Evolutionary conservation across 1,140 invertebrate genomes (phyloP), one percentile per base, ranked within the genome.

Genomic region (Anthonomus grandis): DNA sequence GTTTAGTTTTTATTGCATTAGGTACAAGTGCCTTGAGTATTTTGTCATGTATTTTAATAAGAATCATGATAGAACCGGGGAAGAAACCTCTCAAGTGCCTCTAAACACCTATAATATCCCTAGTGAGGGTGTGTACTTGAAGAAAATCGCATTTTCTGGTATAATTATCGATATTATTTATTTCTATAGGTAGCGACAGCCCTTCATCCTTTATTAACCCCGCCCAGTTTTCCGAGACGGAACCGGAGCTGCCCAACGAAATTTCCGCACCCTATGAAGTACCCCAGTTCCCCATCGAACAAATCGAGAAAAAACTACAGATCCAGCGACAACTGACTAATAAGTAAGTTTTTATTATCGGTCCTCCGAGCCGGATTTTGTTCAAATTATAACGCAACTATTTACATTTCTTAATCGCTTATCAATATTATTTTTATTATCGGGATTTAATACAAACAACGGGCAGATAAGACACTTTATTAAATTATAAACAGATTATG

Each of bases 261-360:
- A 87, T 95, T 59, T 94, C 91, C 12, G 91, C 92, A 6, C 91
- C 93, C 0, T 97, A 95, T 71, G 93, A 97, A 76, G 89, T 97
- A 12, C 92, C 93, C 0, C 91, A 96, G 74, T 97, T 96, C 75
- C 95, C 95, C 0, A 98, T 98, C 65, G 94, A 97, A 73, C 91
- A 96, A 70, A 92, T 93, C 50, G 93, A 97, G 75, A 93, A 91
- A 75, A 94, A 95, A 68, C 78, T 93, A 6, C 85, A 91, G 25
- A 88, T 95, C 53, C 93, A 96, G 69, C 78, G 92, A n/a, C 91
- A 95, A 69, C 78, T 96, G 2, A 94, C 90, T 69, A 84, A 85
- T 56, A 91, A 88, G 90, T 94, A 78, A 83, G 84, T 48, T 46
- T 19, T 39, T 39, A 10, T 39, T 17, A 6, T 8, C n/a, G n/a